Evolutionary conservation across 2,888 invertebrate genomes (phyloP).

Genomic region (Caenorhabditis sp.): DNA sequence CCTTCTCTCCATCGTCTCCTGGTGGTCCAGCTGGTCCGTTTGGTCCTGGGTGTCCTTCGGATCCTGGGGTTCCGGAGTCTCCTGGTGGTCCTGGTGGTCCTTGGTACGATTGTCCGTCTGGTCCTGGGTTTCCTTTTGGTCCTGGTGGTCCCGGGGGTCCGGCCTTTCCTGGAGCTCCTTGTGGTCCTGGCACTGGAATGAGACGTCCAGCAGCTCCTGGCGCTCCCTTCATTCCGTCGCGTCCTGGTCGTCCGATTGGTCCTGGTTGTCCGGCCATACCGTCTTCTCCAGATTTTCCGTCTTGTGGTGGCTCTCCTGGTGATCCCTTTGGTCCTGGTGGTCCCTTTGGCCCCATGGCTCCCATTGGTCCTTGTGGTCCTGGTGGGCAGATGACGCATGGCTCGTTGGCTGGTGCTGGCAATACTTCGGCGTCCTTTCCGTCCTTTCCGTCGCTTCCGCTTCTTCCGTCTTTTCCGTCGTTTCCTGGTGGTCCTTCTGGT

Average conservation of each 20-base stretch:
- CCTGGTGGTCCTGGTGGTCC: conserved; percentile 61
- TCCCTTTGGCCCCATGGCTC: conserved; percentile 63
- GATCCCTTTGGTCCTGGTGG: conserved; percentile 69
- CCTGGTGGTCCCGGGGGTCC: conserved; percentile 61
- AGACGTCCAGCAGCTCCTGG: conserved; percentile 60
- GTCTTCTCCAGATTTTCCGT: conserved; percentile 58
- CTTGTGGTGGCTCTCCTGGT: conserved; percentile 60
- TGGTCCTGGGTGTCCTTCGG: conserved; percentile 58
- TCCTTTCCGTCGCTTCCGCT: conserved; percentile 63
- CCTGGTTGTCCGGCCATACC: conserved; percentile 63
- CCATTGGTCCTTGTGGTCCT: conserved; percentile 64
- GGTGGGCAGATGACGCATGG: conserved; percentile 67
- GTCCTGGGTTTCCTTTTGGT: conserved; percentile 60
- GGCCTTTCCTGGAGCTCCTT: conserved; percentile 59
- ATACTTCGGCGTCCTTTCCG: conserved; percentile 58
- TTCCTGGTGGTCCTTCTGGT: conserved; percentile 63
- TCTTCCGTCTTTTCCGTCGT: conserved; percentile 60
- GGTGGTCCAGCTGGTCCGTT: conserved; percentile 57
- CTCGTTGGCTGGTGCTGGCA: conserved; percentile 55
- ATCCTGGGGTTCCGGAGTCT: conserved; percentile 60
- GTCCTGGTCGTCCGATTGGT: conserved; percentile 59
- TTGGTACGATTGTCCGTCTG: conserved; percentile 62
- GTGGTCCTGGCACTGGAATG: conserved; percentile 63
- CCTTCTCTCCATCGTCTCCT: conserved; percentile 62
- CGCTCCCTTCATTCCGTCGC: conserved; percentile 64